A percentile compares a stretch with the other conserved stretches of the same genome.
Conservation (phyloP, 2,113 vertebrate genomes). For the Trochalopteron elliotii region DNA sequence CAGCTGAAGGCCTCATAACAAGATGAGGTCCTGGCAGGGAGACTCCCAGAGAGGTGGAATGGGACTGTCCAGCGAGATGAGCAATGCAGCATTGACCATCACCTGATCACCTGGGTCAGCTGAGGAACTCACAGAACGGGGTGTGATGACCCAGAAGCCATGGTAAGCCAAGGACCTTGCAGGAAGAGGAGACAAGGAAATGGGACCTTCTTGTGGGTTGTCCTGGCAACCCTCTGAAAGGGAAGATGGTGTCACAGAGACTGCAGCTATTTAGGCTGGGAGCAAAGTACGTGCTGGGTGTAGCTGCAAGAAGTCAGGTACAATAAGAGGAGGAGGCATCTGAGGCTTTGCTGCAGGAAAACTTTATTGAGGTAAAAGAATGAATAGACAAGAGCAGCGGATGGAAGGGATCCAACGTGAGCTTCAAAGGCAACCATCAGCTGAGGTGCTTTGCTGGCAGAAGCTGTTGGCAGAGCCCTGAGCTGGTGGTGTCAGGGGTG, state of each 20-base stretch:
- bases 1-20: fast-evolving
- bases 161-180: no score
- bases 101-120: fast-evolving
- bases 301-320: fast-evolving
- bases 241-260: not conserved
- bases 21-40: not conserved
- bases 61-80: fast-evolving
- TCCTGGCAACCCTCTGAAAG: not conserved
- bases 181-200: not conserved
- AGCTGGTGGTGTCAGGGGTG: no score
- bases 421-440: fast-evolving
- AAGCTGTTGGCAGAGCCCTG: not conserved
- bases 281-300: not conserved
- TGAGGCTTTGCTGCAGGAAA: not conserved
- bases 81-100: fast-evolving
- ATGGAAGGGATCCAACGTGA: fast-evolving
- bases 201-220: fast-evolving
- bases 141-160: fast-evolving
- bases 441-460: not conserved
- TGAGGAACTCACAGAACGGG: not conserved
- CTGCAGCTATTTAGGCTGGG: not conserved
- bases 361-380: not conserved
- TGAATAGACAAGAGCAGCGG: fast-evolving
- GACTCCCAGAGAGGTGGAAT: fast-evolving
- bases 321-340: fast-evolving